Evolutionary conservation across 2,797 vertebrate species (phyloP).

Genomic region (Manis javanica): DNA sequence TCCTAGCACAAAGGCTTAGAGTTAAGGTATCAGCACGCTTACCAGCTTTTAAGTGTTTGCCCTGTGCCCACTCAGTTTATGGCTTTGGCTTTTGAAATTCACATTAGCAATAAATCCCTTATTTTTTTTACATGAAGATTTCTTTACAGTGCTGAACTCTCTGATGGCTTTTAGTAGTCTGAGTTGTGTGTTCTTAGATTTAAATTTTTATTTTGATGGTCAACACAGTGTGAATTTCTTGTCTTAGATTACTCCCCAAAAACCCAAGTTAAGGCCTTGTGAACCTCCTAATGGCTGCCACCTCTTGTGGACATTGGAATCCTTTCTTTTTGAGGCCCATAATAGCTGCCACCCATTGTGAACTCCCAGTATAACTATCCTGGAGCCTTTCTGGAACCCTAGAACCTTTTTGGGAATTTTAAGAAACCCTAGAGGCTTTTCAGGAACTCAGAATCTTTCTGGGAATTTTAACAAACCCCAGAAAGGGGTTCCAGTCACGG

Average conservation of each 20-base stretch:
- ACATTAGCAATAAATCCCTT: not conserved
- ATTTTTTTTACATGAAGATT: not conserved
- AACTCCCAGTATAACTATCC: not conserved
- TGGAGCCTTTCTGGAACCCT: not conserved
- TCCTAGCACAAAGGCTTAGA: too few species aligned
- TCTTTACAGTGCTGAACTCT: not conserved
- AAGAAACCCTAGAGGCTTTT: not conserved
- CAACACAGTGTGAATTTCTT: not conserved
- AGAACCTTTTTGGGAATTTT: not conserved
- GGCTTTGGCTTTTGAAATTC: not conserved
- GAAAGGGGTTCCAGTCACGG: not conserved
- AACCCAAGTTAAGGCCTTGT: not conserved
- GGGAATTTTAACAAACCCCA: not conserved
- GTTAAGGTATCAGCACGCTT: too few species aligned
- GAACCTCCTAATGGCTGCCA: not conserved
- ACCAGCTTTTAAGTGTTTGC: not conserved
- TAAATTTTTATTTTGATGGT: not conserved
- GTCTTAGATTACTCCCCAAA: not conserved
- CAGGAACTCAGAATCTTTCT: not conserved
- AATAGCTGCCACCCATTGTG: not conserved
- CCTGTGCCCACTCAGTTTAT: not conserved
- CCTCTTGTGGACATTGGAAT: not conserved
- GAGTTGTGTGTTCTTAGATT: not conserved
- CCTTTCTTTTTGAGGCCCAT: not conserved
- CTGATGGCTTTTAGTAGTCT: not conserved